These are phyloP conservation scores for Paracanthobrama guichenoti DNA, from an alignment of 2,113 vertebrate genomes.

Conservation along the genomic window DNA sequence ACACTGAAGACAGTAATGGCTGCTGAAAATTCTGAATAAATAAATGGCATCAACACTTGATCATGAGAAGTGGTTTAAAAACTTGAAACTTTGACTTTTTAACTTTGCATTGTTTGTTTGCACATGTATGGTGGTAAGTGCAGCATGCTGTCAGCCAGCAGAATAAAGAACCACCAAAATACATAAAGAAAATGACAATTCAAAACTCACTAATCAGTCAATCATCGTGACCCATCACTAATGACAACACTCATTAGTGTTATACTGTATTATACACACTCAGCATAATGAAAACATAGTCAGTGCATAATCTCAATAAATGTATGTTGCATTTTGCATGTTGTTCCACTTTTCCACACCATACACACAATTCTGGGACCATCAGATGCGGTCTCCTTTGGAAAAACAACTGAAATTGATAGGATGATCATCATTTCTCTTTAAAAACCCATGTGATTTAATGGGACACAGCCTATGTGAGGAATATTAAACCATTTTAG, in stretches of 20 bases:
- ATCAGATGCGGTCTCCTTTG: neutral
- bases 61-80: no score
- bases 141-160: neutral
- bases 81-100: no score
- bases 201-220: neutral
- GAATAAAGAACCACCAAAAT: neutral
- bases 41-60: no score
- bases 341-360: neutral
- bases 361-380: neutral
- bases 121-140: neutral
- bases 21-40: no score
- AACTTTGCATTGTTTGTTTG: no score
- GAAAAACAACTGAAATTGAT: slow-evolving; percentile 4
- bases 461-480: slow-evolving; percentile 3
- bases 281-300: neutral
- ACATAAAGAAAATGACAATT: neutral
- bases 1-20: no score
- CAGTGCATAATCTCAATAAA: neutral
- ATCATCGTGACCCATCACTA: neutral
- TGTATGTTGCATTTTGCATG: neutral
- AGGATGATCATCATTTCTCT: neutral
- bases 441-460: slow-evolving; percentile 10
- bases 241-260: no score
- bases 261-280: neutral
- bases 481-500: neutral